Percentiles rank a stretch among this genome's conserved stretches.
Evolutionary conservation across 1,140 invertebrate genomes (phyloP).

Genomic region (Amyelois transitella): DNA sequence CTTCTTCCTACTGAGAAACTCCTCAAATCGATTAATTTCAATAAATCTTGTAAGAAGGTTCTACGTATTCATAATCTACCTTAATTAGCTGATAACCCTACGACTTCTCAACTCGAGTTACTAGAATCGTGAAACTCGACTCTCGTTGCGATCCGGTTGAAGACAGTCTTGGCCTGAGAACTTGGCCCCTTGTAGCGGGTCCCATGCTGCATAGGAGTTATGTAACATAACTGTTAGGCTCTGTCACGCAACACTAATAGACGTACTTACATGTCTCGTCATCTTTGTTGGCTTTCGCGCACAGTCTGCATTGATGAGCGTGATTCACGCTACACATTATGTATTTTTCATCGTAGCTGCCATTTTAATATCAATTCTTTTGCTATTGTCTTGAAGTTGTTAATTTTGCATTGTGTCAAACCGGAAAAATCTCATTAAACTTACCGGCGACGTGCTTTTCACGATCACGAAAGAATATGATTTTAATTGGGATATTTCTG

Average conservation of each 20-base stretch:
- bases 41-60: no score
- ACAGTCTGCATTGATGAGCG: neutral
- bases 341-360: neutral
- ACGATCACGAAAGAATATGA: no score
- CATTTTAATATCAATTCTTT: no score
- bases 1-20: no score
- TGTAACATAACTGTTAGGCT: conserved; percentile 52
- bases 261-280: no score
- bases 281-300: neutral
- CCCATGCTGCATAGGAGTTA: conserved; percentile 56
- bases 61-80: no score
- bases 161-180: conserved; percentile 43
- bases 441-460: no score
- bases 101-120: conserved; percentile 38
- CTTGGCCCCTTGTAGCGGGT: conserved; percentile 35
- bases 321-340: neutral
- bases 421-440: no score
- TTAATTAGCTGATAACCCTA: neutral
- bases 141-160: conserved; percentile 33
- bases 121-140: conserved; percentile 53
- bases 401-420: no score
- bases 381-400: no score
- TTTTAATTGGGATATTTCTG: no score
- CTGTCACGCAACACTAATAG: conserved; percentile 53
- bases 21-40: no score